Conservation (phyloP, 37 sponge, comb jelly and placozoan species). For the Amphimedon queenslandica region DNA sequence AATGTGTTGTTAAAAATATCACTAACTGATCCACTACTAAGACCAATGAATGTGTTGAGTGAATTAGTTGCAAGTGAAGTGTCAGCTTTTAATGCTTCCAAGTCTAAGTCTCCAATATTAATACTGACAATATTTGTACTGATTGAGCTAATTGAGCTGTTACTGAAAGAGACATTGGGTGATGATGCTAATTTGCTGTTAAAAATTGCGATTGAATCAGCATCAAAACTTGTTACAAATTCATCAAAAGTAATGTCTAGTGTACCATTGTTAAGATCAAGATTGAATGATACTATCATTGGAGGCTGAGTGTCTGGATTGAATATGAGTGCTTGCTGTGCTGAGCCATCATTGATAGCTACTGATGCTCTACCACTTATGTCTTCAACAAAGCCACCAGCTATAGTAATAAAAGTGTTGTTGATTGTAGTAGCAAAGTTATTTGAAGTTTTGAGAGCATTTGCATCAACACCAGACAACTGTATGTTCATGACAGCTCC, state of each 20-base stretch:
- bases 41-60: conserved; percentile 39
- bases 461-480: conserved; percentile 33
- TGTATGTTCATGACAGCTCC: conserved; percentile 57
- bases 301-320: conserved; percentile 65
- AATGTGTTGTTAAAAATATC: conserved; percentile 55
- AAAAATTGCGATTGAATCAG: conserved; percentile 37
- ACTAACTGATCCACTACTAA: conserved; percentile 42
- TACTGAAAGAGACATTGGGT: conserved; percentile 28
- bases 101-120: conserved; percentile 44
- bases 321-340: conserved; percentile 54
- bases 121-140: conserved; percentile 38
- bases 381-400: conserved; percentile 32
- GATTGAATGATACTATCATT: conserved; percentile 22
- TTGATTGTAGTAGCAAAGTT: conserved; percentile 44
- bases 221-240: conserved; percentile 14
- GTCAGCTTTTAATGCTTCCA: conserved; percentile 46
- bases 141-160: conserved; percentile 29
- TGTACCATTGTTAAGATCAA: conserved; percentile 56
- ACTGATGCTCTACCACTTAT: conserved; percentile 24
- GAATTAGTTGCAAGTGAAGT: conserved; percentile 35
- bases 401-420: conserved; percentile 67
- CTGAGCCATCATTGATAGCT: conserved; percentile 38
- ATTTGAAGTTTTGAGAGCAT: conserved; percentile 17
- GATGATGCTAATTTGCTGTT: conserved; percentile 25
- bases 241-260: conserved; percentile 84